Percentiles rank a stretch among this genome's conserved stretches.
These are phyloP conservation scores for Saccostrea echinata DNA, from an alignment of 1,140 invertebrate genomes.

Conservation along the genomic window DNA sequence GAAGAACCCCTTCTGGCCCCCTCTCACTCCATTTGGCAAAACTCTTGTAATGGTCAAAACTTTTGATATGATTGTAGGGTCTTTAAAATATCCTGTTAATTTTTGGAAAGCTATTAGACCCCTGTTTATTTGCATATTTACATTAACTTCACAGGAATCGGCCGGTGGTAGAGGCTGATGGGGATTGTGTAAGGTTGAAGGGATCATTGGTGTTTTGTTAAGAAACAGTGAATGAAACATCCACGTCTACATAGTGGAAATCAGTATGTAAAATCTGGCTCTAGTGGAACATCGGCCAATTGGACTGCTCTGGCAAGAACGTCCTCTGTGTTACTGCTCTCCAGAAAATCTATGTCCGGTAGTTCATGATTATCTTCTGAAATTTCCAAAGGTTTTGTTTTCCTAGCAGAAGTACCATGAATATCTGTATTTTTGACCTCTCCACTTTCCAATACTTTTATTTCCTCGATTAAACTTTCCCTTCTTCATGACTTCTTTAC, in stretches of 20 bases:
- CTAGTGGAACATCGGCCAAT: no score
- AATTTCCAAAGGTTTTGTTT: neutral
- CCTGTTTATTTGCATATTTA: slow-evolving; percentile 23
- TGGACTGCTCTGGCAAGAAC: neutral
- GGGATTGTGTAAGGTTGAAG: neutral
- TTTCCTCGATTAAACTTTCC: no score
- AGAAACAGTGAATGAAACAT: no score
- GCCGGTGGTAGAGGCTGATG: neutral
- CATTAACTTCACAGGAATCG: neutral
- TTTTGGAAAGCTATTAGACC: slow-evolving; percentile 8
- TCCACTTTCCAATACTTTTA: neutral
- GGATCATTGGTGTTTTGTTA: no score
- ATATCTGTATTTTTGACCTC: neutral
- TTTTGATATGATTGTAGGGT: slow-evolving; percentile 2
- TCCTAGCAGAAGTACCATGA: neutral
- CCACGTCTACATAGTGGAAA: no score
- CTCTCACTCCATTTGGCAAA: slow-evolving; percentile 44
- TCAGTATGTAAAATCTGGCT: no score
- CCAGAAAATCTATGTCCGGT: neutral
- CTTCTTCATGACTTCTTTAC: no score
- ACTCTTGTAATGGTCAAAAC: slow-evolving; percentile 26
- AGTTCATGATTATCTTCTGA: neutral
- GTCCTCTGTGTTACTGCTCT: neutral
- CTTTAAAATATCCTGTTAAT: slow-evolving; percentile 44
- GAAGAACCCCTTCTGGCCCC: slow-evolving; percentile 43